Base-by-base conservation (phyloP, 2,113 vertebrate species). In the Fregetta grallaria region DNA sequence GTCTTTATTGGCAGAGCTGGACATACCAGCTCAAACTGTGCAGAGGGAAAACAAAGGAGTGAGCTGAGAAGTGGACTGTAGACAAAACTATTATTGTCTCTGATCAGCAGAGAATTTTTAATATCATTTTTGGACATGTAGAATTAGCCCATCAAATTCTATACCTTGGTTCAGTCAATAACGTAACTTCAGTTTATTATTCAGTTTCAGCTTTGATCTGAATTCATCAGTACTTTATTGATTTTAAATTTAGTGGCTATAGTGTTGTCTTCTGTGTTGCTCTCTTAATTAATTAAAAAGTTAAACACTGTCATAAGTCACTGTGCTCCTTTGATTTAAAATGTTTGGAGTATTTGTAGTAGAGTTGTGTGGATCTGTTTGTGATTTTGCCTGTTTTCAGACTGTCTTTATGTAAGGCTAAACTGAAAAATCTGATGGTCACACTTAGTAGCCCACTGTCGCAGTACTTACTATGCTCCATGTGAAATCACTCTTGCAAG, bases 201-300 rank as follows among this genome's bases (percentile, higher is more conserved):
- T 95, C 80, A 61, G 68, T 87, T 97, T 92, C 80, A 91, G 62
- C 86, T 96, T 94, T 94, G 83, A 96, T 95, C 79, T 94, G 79
- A 96, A 92, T 94, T 97, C 50, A 94, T 94, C 86, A 94, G 80
- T 84, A 68, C 56, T 81, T 94, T 12, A 94, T 92, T 96, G 96
- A 92, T 97, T 96, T 95, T 92, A 92, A 95, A 93, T 94, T 95
- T 89, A 94, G 88, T 42, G 18, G 12, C 65, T 81, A 76, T 75
- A 67, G 72, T 89, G 79, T 86, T 94, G 67, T 92, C 52, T 94
- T 91, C 72, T 93, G 32, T 88, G 65, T 90, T 94, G 65, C 47
- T 88, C 63, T 92, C 82, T 91, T 74, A 89, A 90, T 94, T 95
- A 89, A 94, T 96, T 95, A 92, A 93, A 79, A 95, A 96, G 79